Evolutionary conservation across 1,140 invertebrate species (phyloP).

Genomic region (Microvelia longipes): DNA sequence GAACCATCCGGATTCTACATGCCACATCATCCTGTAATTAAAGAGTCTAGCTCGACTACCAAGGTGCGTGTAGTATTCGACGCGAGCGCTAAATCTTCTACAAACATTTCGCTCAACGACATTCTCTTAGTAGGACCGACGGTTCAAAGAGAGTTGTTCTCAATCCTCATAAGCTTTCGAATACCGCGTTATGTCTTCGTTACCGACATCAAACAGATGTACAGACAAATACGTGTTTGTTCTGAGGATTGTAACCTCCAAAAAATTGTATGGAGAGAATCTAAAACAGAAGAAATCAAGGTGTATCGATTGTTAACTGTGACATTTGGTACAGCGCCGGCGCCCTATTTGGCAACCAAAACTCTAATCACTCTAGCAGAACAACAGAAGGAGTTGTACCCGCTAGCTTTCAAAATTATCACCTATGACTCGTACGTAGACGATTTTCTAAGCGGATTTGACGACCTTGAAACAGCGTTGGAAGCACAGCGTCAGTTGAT

Average conservation of each 20-base stretch:
- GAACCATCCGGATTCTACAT: neutral
- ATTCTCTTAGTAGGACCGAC: neutral
- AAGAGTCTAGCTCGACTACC: neutral
- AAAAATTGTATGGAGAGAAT: neutral
- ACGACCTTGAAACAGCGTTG: neutral
- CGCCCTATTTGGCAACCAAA: neutral
- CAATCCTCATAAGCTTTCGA: neutral
- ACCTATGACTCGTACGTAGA: neutral
- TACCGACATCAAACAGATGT: neutral
- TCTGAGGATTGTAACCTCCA: neutral
- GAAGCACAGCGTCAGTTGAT: neutral
- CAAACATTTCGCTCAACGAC: neutral
- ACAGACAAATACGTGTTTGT: neutral
- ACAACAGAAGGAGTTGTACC: neutral
- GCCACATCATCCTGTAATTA: neutral
- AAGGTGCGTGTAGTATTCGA: neutral
- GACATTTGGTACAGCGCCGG: neutral
- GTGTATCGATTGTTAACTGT: neutral
- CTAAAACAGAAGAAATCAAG: neutral
- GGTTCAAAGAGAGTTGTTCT: neutral
- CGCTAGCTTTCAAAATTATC: neutral
- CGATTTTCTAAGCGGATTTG: neutral
- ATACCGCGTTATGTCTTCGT: neutral
- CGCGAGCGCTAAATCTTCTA: neutral
- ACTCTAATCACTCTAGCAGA: neutral